Evolutionary conservation across 2,113 vertebrate species (phyloP), one percentile per base, ranked within the genome.

Genomic region (Colaptes auratus): DNA sequence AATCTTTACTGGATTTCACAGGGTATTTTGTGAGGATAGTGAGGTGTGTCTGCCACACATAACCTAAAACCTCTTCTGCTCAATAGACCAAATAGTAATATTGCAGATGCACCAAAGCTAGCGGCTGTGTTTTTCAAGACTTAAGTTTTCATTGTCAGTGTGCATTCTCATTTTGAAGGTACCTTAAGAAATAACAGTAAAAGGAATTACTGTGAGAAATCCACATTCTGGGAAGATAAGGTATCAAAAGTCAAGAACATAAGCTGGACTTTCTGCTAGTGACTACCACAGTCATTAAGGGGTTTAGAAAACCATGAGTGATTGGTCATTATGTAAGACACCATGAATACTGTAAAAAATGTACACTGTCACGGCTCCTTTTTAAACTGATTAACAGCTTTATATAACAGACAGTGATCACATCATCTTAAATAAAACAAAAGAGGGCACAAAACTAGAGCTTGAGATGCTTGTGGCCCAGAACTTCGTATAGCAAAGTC

Each of bases 1-100:
- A 88, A 92, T 90, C 35, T 56, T 21, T 64, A 24, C 53, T 75
- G 55, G 44, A 42, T 71, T 93, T 88, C 69, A 28, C 39, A 65
- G 48, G 48, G 25, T 71, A 27, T 58, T 80, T 30, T 63, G 17
- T 63, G 82, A 70, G 35, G 44, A 56, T 36, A 69, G 81, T 31
- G 70, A 53, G 16, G n/a, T 39, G 0, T 73, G 19, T 79, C 46
- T 91, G 24, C 72, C 12, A n/a, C 21, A 5, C 42, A 21, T 3
- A 61, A 36, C 7, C 25, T 30, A 25, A 46, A 64, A 72, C 60
- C 7, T 10, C 42, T 17, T 46, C 58, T 79, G 52, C 33, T 50
- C 27, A 18, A 5, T 46, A 78, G 27, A 20, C 31, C 33, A 69
- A 65, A 82, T 33, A 12, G 11, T 31, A 30, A 18, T 4, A 1